Evolutionary conservation across 2,888 invertebrate species (phyloP), one percentile per base, ranked within the genome.

Genomic region (Drosophila kokeensis): DNA sequence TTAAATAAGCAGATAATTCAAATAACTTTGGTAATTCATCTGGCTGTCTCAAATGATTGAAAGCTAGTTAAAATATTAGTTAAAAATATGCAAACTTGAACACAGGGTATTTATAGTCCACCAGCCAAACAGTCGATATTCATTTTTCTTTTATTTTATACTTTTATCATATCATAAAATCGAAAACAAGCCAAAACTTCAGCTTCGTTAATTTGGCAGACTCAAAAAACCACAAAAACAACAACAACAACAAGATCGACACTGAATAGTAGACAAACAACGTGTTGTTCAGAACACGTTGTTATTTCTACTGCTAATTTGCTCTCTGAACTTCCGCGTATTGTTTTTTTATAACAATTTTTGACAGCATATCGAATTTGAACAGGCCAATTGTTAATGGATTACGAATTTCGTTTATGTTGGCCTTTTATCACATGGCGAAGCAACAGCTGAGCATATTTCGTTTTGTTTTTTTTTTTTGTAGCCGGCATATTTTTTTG

Each of bases 381-480:
- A 55, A 6, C 7, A 27, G 45, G 45, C 38, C 53, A 60, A 53
- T 69, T 38, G 49, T 55, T 63, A 80, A 66, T 62, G 42, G 54
- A 49, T 65, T 67, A 64, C 49, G 40, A 40, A 69, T 40, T 40
- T 21, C 29, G 55, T 54, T 60, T 52, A 63, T 42, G 34, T 27
- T 45, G 45, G 45, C 8, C 21, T 58, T 48, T 48, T 65, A 50
- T 58, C 54, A 49, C 40, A 50, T 52, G 40, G 52, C 64, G 49
- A 61, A 67, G 81, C 78, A 79, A 79, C 78, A 79, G 82, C 82
- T 79, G 79, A 81, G 73, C 40, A 50, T 59, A 52, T 27, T 18
- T 38, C 7, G 15, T 8, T 21, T n/a, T n/a, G n/a, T n/a, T 21
- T 45, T 21, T n/a, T n/a, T 38, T 18, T n/a, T 45, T 45, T 55